Conservation (phyloP, 2,797 vertebrate species). For the Lepus townsendii region DNA sequence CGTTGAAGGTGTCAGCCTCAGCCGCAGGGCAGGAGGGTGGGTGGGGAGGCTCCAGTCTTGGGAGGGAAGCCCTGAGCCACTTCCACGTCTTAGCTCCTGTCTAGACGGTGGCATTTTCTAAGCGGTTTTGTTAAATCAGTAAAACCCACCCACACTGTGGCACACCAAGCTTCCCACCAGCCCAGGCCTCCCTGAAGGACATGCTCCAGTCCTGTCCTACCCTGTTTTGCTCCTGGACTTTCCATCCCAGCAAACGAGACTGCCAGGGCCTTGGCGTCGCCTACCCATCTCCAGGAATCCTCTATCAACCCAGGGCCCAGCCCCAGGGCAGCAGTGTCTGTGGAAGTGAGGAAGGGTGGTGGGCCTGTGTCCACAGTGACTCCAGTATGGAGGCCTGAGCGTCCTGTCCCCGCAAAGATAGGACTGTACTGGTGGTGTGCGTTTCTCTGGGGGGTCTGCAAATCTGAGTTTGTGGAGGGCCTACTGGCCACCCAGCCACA, state of each 20-base stretch:
- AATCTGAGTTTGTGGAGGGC: not conserved
- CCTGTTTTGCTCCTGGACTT: constrained; percentile 16
- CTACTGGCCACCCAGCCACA: not conserved
- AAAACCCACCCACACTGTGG: constrained; percentile 68
- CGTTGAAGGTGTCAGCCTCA: constrained; percentile 74
- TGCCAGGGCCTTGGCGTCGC: not conserved
- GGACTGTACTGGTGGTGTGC: not conserved
- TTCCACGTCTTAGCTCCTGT: constrained; percentile 74
- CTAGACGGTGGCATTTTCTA: constrained; percentile 73
- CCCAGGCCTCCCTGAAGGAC: constrained; percentile 40
- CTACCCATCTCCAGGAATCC: not conserved
- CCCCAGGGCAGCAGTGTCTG: not conserved
- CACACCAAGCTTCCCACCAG: not conserved
- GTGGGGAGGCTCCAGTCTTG: not conserved
- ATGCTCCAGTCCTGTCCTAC: not conserved
- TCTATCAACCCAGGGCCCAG: not conserved
- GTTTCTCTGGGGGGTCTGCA: not conserved
- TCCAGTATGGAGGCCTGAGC: not conserved
- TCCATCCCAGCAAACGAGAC: not conserved
- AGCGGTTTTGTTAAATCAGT: constrained; percentile 73
- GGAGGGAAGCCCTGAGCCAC: constrained; percentile 65
- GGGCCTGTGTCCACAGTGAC: not conserved
- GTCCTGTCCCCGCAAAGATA: not conserved
- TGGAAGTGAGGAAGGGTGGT: not conserved
- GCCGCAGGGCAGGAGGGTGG: not conserved